Evolutionary conservation across 2,888 invertebrate species (phyloP), one percentile per base, ranked within the genome.

Genomic region (Drosophila robusta): DNA sequence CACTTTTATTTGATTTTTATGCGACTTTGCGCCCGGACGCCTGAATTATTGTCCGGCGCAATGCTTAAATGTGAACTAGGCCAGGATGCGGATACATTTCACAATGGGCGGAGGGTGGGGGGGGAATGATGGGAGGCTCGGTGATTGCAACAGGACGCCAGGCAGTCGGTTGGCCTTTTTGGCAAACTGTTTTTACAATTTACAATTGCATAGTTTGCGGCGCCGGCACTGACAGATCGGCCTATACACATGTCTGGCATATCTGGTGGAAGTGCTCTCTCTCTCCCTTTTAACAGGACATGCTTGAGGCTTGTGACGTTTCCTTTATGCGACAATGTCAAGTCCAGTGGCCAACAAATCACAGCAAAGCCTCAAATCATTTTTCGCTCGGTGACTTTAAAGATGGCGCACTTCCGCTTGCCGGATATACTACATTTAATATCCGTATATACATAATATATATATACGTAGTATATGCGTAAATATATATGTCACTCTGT

Each of bases 1-100:
- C 78, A 67, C 63, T 72, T 86, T 83, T 83, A 89, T 83, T 89
- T 83, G 89, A 83, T 89, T 89, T 83, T 83, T 83, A 83, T 83
- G 69, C 64, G 89, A 87, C 64, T 70, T 69, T 60, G 61, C 55
- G 55, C 58, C 69, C 70, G 70, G 60, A 67, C 70, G 67, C 70
- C 61, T 70, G 72, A 82, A 83, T 86, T 83, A 83, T 83, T 88
- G 87, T 86, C 65, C 69, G 70, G 75, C 72, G 88, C 70, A 80
- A 78, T 80, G 85, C 77, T 76, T 66, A 73, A 74, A 75, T 85
- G 76, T 61, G 71, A 83, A 89, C 87, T 89, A 87, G 83, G 89
- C 75, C 75, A 69, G 69, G 61, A 65, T 76, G 74, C 68, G 72
- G 78, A 69, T 65, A 68, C 57, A 51, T 54, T 58, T 64, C 9